phyloP scores from a whole-genome alignment of 30 jellyfish, hydroid and myxozoan species.

The Aurelia sp. region DNA sequence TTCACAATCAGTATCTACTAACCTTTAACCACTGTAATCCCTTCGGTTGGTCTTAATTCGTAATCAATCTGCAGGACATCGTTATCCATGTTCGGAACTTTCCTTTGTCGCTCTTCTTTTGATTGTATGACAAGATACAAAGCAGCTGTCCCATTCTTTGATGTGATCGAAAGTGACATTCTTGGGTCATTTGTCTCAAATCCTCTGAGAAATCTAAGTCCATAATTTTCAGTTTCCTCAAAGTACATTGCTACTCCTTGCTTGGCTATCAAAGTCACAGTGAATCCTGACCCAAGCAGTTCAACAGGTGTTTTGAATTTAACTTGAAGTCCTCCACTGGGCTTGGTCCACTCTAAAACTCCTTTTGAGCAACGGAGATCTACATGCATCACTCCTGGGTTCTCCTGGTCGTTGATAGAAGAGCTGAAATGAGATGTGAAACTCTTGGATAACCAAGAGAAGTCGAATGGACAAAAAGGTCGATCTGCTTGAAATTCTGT shows the following conservation, averaged over 20 bases:
- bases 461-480: no score
- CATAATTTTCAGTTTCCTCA: constrained; percentile 22
- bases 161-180: constrained; percentile 7
- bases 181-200: constrained; percentile 24
- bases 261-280: constrained; percentile 22
- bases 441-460: no score
- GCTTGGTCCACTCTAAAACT: constrained; percentile 33
- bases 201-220: constrained; percentile 28
- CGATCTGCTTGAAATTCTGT: no score
- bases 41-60: constrained; percentile 12
- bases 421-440: no score
- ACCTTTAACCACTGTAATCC: constrained; percentile 3
- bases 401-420: neutral
- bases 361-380: constrained; percentile 43
- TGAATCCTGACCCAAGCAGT: constrained; percentile 34
- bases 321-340: constrained; percentile 46
- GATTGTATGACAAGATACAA: constrained; percentile 32
- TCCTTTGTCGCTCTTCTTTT: neutral
- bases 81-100: neutral
- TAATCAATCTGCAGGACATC: constrained; percentile 15
- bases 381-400: constrained; percentile 43
- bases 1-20: neutral
- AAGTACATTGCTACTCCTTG: constrained; percentile 14
- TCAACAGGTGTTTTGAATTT: constrained; percentile 43
- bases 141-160: constrained; percentile 31